Evolutionary conservation across 2,797 vertebrate species (phyloP).

Genomic region (Lutjanus campechanus): DNA sequence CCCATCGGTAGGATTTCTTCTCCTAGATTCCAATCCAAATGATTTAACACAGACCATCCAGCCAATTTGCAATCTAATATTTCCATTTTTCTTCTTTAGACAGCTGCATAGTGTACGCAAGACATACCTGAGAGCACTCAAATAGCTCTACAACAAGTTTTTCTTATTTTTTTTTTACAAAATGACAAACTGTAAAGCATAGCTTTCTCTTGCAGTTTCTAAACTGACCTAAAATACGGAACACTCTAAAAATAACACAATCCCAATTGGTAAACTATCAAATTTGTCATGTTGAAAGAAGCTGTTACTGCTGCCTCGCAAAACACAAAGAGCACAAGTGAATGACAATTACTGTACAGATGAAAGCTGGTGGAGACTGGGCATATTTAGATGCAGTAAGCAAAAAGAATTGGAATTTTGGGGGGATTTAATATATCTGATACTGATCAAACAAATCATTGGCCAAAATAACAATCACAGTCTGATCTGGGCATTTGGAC

Average conservation of each 20-base stretch:
- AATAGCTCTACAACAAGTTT: neutral
- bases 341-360: constrained; percentile 10
- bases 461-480: neutral
- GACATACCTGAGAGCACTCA: neutral
- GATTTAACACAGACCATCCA: neutral
- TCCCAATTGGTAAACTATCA: constrained; percentile 4
- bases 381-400: neutral
- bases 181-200: constrained; percentile 1
- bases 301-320: neutral
- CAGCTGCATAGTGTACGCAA: neutral
- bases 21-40: neutral
- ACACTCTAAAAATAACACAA: neutral
- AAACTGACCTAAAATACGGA: constrained; percentile 9
- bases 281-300: constrained; percentile 28
- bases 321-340: constrained; percentile 31
- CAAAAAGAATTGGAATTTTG: neutral
- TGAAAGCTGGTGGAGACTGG: constrained; percentile 8
- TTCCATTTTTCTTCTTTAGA: neutral
- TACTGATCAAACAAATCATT: constrained; percentile 1
- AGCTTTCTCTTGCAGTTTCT: constrained; percentile 7
- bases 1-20: neutral
- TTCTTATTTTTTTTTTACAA: neutral
- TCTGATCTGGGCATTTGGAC: neutral
- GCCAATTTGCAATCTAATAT: neutral
- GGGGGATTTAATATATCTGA: constrained; percentile 1